phyloP scores from a whole-genome alignment of 1,140 invertebrate species.

The Sarcophaga bullata region DNA sequence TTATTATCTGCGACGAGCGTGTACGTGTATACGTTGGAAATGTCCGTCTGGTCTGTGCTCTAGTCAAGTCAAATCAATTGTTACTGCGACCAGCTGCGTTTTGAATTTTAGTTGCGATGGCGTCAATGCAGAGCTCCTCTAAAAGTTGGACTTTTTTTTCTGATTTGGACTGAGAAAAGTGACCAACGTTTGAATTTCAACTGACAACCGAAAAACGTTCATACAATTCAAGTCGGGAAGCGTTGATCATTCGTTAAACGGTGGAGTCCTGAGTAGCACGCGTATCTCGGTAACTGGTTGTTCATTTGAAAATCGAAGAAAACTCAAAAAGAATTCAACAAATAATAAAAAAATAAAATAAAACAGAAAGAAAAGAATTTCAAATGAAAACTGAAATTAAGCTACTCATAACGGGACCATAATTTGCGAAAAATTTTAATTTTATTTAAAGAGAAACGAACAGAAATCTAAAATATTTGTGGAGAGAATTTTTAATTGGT shows the following conservation, averaged over 20 bases:
- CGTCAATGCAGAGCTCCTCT: background rate
- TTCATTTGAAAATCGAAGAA: no score
- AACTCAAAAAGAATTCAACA: background rate
- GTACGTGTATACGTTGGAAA: background rate
- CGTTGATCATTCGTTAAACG: slow-evolving; percentile 47
- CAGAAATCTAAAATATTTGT: background rate
- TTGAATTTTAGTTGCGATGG: background rate
- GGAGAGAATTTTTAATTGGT: no score
- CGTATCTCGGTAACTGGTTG: slow-evolving; percentile 32
- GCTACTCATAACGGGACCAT: slow-evolving; percentile 6
- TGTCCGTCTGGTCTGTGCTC: background rate
- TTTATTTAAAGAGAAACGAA: background rate
- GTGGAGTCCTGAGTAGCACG: slow-evolving; percentile 46
- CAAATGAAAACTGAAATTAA: background rate
- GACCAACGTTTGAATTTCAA: slow-evolving; percentile 19
- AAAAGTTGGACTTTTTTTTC: background rate
- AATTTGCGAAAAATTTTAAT: background rate
- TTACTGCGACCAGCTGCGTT: slow-evolving; percentile 15
- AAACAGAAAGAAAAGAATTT: background rate
- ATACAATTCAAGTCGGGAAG: slow-evolving; percentile 49
- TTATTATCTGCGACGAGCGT: slow-evolving; percentile 12
- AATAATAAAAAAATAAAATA: background rate
- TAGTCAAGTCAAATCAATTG: no score
- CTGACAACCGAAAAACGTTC: slow-evolving; percentile 18
- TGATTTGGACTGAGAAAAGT: background rate